Base-by-base conservation (phyloP, 2,888 invertebrate species). In the Philhelius pedissequus region DNA sequence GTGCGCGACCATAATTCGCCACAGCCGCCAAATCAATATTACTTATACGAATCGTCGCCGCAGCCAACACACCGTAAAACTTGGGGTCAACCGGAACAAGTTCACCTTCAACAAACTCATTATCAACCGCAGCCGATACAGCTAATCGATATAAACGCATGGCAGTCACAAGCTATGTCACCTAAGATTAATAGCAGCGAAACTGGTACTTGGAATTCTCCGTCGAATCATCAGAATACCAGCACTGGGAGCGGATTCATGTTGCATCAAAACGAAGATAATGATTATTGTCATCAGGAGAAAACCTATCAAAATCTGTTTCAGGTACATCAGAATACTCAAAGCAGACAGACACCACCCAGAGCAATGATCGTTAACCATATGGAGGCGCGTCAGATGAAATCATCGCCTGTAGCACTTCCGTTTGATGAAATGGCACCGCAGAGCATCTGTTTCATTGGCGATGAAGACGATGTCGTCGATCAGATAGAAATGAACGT, bases 381-480 rank as follows among this genome's bases (percentile, higher is more conserved):
- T 40, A 80, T 81, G 66, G 87, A 86, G 81, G 79, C 89, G 87
- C 87, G 81, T 11, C 86, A 88, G 88, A 69, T 88, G 89, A 87
- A 87, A 79, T 69, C 87, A 32, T 86, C 87, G 15, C 87, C 87
- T 9, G 87, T 87, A 11, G 54, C 87, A 54, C 94, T 95, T 50
- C 95, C 94, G 30, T 94, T 95, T 70, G 97, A 96, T 89, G 97
- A 97, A 89, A 97, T 97, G 97, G 97, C 97, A 88, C 97, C 97
- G 0, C 97, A 97, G 90, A 97, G 96, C 92, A 97, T 97, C 89
- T 97, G 97, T 71, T 97, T 97, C 89, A 97, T 97, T 87, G 97
- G 97, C 89, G 95, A 94, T 90, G 93, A 94, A 25, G 93, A 92
- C 56, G 93, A 93, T 91, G 90, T 90, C 15, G 87, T 87, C 6